A percentile compares a stretch with the other conserved stretches of the same genome.
phyloP scores from a whole-genome alignment of 2,113 vertebrate genomes.

The Poecile atricapillus region DNA sequence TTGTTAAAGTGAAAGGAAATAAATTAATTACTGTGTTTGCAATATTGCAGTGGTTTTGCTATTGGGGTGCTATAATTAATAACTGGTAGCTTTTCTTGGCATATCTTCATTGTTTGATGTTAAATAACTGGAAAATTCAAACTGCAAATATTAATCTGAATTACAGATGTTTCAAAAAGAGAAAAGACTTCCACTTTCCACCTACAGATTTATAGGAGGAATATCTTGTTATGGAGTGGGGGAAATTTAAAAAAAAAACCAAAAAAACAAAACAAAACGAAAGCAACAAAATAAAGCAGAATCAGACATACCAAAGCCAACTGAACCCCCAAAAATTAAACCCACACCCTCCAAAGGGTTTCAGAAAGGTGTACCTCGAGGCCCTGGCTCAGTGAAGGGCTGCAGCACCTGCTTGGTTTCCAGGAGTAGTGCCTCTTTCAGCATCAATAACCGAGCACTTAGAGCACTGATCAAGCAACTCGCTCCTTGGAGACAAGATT shows the following conservation, averaged over 20 bases:
- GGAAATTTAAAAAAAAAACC: background rate
- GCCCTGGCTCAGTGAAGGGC: background rate
- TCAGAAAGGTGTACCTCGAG: background rate
- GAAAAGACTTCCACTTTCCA: background rate
- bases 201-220: background rate
- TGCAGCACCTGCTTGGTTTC: background rate
- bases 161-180: background rate
- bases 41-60: background rate
- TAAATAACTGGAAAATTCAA: background rate
- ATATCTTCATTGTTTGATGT: background rate
- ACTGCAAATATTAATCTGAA: background rate
- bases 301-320: background rate
- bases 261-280: too few relatives aligned
- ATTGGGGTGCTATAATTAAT: background rate
- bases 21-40: background rate
- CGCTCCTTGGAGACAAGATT: background rate
- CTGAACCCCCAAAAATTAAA: background rate
- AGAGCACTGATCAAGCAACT: background rate
- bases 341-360: background rate
- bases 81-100: background rate
- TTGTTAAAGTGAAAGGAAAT: background rate
- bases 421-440: background rate
- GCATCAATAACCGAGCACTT: background rate
- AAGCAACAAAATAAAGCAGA: background rate
- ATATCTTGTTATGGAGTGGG: background rate